Conservation (phyloP, 2,797 vertebrate species). For the Spinus pinus region DNA sequence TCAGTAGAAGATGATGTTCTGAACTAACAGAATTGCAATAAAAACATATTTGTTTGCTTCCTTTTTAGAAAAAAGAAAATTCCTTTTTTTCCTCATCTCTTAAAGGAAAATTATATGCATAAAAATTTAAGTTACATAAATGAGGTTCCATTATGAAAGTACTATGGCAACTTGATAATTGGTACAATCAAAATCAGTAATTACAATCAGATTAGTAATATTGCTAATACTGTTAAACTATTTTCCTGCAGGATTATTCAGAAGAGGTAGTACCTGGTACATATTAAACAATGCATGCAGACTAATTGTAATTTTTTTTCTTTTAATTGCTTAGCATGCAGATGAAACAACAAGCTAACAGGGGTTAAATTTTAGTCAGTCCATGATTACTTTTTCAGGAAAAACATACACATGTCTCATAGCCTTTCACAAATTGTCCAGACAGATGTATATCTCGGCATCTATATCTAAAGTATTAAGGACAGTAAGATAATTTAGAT, state of each 20-base stretch:
- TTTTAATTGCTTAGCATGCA: background rate
- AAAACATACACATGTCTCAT: fast-evolving
- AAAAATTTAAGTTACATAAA: background rate
- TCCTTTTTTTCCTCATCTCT: background rate
- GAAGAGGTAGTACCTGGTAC: background rate
- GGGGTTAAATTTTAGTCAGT: background rate
- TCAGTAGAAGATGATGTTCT: background rate
- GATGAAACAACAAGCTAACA: background rate
- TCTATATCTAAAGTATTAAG: background rate
- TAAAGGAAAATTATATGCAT: background rate
- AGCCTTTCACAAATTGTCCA: background rate
- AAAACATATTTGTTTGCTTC: background rate
- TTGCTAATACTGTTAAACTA: background rate
- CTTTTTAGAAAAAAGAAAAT: background rate
- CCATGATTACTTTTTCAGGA: background rate
- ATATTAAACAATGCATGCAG: background rate
- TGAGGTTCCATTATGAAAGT: background rate
- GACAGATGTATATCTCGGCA: background rate
- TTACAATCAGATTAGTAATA: background rate
- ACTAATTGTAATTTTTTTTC: background rate
- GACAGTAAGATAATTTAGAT: background rate
- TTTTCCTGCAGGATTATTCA: background rate
- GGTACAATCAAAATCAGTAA: background rate
- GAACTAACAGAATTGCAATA: background rate
- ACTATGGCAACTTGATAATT: background rate